Base-by-base conservation (phyloP, 1,140 invertebrate species). In the Bicyclus anynana region DNA sequence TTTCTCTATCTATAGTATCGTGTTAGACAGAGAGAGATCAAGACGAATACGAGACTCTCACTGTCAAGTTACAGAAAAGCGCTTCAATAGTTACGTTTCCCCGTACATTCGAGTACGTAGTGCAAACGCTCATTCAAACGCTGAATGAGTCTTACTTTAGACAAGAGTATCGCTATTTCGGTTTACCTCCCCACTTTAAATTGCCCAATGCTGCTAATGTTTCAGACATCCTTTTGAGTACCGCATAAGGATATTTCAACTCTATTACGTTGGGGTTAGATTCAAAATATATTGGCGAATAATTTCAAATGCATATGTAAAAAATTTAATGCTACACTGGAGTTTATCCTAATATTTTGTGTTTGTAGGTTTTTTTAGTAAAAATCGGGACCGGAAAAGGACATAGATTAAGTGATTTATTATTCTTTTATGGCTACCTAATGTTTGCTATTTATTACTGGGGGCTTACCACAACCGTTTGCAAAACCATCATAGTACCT, bases 141-240 rank as follows among this genome's bases (percentile, higher is more conserved):
- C 35, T 48, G 21, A 37, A 33, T 16, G 18, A 9, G 14, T 48
- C 44, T 33, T 21, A 46, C 33, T 40, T 40, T 40, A 23, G 20
- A 48, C 21, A 21, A 49, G 53, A 40, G 50, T 56, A 49, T 48
- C 46, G 44, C 46, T 56, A 56, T 49, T 54, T 54, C 52, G 38
- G 52, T 54, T 38, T 16, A 56, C 23, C 42, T 44, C 42, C 53
- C 53, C 26, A 55, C 53, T 47, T 55, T 20, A 48, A 35, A 33
- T 55, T 48, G 48, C 44, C 26, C 35, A 47, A 47, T 55, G 29
- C 53, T 33, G 20, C 42, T 55, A 27, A 27, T 27, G 29, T 33
- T 33, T 55, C 42, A 33, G 29, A 33, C 54, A 56, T 37, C 44
- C 42, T 40, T 50, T 18, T 35, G 17, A 13, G 5, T 6, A 10